Evolutionary conservation across 2,888 invertebrate species (phyloP).

Genomic region (Erannis defoliaria): DNA sequence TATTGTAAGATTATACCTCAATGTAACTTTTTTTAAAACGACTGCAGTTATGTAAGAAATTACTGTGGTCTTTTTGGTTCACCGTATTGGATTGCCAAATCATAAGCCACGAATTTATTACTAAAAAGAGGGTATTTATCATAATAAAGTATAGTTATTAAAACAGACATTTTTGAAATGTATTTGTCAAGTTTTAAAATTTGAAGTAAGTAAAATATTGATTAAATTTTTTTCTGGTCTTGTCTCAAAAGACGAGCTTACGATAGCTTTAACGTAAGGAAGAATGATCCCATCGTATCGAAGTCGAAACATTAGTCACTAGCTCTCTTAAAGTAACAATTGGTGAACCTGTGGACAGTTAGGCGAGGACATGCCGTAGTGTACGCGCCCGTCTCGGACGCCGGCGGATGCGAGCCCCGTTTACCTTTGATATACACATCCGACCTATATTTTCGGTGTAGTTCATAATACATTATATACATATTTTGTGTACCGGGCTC

Average conservation of each 20-base stretch:
- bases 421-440: not conserved
- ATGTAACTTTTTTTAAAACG: constrained; percentile 56
- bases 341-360: constrained; percentile 38
- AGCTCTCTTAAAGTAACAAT: constrained; percentile 66
- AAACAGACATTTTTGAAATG: constrained; percentile 33
- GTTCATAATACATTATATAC: constrained; percentile 1
- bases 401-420: constrained; percentile 2
- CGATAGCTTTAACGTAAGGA: constrained; percentile 75
- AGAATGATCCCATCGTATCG: constrained; percentile 76
- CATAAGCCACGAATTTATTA: constrained; percentile 37
- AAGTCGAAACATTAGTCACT: constrained; percentile 76
- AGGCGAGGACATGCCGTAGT: not conserved
- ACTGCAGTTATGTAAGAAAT: constrained; percentile 69
- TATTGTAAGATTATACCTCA: constrained; percentile 74
- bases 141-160: constrained; percentile 11
- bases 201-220: constrained; percentile 23
- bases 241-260: constrained; percentile 37
- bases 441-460: constrained; percentile 7
- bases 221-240: constrained; percentile 27
- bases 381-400: not conserved
- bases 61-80: constrained; percentile 54
- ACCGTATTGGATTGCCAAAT: constrained; percentile 42
- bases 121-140: constrained; percentile 22
- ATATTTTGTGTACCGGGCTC: constrained; percentile 22
- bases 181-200: constrained; percentile 29